Evolutionary conservation across 2,888 invertebrate species (phyloP), one percentile per base, ranked within the genome.

Genomic region (Notodonta ziczac): DNA sequence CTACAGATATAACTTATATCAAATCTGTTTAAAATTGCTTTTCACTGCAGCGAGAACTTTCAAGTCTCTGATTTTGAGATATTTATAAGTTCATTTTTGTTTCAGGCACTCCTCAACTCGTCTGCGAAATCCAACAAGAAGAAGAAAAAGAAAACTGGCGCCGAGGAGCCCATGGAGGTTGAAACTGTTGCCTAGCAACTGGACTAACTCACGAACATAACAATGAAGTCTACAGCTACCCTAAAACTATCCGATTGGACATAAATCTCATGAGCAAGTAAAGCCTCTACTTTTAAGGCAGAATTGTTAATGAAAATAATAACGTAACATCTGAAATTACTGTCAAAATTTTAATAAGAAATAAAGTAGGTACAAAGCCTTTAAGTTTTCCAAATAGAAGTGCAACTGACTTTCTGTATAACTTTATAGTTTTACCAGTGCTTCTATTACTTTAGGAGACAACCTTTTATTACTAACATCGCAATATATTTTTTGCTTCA

Each of bases 81-180:
- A 14, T 35, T 50, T 46, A 35, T 40, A 46, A 51, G 13, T 48
- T 24, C n/a, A 44, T 53, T 55, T 40, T 67, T 56, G 68, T 63
- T 35, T 65, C 91, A 97, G 96, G 93, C 95, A 65, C 94, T 97
- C 67, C 93, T 98, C 77, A 96, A 96, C 84, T 95, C 96, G 66
- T 96, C 97, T 14, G 96, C 97, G 67, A 98, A 97, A 89, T 94
- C 97, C 35, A 97, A 96, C 77, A 98, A 98, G 93, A 98, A 98
- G 96, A 98, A 97, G 95, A 97, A 97, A 96, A 97, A 97, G 96
- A 96, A 96, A 70, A 95, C 95, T 72, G 95, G 95, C 68, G 91
- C 94, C 59, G 91, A 94, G 72, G 94, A 94, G 72, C 88, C 94
- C n/a, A 94, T 95, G 93, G 95, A 95, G 85, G 94, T 94, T 32